Conservation (phyloP, 1,140 invertebrate genomes). For the Phenacoccus solenopsis region DNA sequence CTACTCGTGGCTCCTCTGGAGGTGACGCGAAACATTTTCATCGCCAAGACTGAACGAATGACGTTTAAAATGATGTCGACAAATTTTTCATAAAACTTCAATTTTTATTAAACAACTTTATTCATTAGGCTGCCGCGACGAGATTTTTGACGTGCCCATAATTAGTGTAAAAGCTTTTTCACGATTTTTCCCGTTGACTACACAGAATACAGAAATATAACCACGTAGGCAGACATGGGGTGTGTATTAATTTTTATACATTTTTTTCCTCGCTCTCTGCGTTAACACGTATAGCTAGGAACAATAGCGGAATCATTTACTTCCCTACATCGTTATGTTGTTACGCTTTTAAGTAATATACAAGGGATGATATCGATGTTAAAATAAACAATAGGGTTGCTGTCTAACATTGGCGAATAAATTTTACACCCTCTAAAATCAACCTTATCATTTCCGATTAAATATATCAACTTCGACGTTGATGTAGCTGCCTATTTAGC, state of each 20-base stretch:
- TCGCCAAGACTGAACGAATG: too few species aligned
- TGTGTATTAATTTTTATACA: neutral
- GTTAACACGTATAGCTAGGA: neutral
- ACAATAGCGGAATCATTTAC: neutral
- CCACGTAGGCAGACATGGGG: too few species aligned
- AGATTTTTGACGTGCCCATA: neutral
- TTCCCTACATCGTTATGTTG: conserved; percentile 1
- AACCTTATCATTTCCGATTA: conserved; percentile 2
- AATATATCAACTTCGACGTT: conserved; percentile 2
- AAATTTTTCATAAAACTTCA: too few species aligned
- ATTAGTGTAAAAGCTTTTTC: neutral
- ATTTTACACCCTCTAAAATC: conserved; percentile 2
- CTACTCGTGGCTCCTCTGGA: too few species aligned
- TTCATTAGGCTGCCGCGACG: neutral
- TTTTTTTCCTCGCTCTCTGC: neutral
- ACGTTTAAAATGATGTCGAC: too few species aligned
- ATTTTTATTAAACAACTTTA: too few species aligned
- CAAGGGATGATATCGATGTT: conserved; percentile 1
- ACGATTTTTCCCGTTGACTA: neutral
- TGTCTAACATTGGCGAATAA: neutral
- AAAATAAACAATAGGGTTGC: neutral
- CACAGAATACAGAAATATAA: too few species aligned
- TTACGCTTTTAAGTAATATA: neutral
- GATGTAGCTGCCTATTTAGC: neutral
- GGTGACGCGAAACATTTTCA: too few species aligned